Base-by-base conservation (phyloP, 2,797 vertebrate genomes). In the Xiphophorus birchmanni region DNA sequence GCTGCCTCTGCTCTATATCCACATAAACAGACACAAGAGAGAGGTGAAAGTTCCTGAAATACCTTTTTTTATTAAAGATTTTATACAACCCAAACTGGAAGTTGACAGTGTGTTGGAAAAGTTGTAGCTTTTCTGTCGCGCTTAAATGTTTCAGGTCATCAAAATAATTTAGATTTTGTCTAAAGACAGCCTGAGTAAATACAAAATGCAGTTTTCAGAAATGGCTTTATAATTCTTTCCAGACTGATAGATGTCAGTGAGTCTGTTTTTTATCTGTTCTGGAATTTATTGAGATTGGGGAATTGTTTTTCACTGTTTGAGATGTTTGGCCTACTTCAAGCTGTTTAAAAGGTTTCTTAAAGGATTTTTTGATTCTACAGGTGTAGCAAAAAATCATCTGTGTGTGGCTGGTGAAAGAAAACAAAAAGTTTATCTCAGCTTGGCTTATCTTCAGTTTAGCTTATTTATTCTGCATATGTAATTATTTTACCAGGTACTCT, bases 1-100 rank as follows among this genome's bases (percentile, higher is more conserved):
- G 87, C 82, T 81, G 81, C 76, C 78, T 87, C 93, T 95, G 94
- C 91, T 85, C 79, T 89, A 72, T 83, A 89, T 94, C 92, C 44
- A 90, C 42, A 80, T 23, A 82, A 69, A 85, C 67, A 90, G 83
- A 87, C 77, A 69, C 48, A 88, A 50, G 44, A 60, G 40, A 60
- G 50, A n/a, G 77, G 40, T 72, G 67, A 85, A 78, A 89, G 80
- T 77, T 75, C 74, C 50, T 65, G 37, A 82, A 76, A 82, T 73
- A 40, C 23, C 50, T 54, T 48, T 74, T 74, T 78, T 83, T 37
- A 72, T 78, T 83, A 80, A 86, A 82, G 74, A 82, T 77, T 65
- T 83, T 69, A 23, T 73, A 54, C 29, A 73, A 9, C 13, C 21
- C 52, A 52, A 54, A 17, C n/a, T 73, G 48, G 18, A 52, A 32